These are phyloP conservation scores for Brachylomia viminalis DNA, from an alignment of 2,888 invertebrate species.

Conservation along the genomic window DNA sequence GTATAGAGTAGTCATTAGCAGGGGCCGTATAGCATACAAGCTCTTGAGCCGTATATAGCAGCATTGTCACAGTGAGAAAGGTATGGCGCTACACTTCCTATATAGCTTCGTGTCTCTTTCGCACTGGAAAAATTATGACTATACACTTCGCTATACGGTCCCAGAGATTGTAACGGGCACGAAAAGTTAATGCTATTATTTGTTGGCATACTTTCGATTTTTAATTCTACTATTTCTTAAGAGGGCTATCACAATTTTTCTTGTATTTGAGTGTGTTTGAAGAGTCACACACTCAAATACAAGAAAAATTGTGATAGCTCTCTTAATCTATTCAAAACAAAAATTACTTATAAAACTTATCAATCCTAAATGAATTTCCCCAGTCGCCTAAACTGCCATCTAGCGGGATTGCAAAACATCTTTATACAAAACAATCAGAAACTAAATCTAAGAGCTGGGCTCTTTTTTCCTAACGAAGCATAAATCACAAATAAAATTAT, in stretches of 20 bases:
- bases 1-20: neutral
- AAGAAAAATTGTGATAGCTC: too few relatives aligned
- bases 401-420: conserved; percentile 48
- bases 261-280: too few relatives aligned
- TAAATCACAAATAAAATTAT: conserved; percentile 64
- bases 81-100: neutral
- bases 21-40: neutral
- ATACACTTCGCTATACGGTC: neutral
- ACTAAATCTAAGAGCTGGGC: conserved; percentile 55
- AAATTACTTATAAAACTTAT: neutral
- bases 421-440: conserved; percentile 60
- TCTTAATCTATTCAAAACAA: neutral
- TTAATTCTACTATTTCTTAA: neutral
- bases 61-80: neutral
- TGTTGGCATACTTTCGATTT: neutral
- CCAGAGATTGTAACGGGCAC: neutral
- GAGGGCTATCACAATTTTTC: too few relatives aligned
- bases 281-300: too few relatives aligned
- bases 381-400: conserved; percentile 46
- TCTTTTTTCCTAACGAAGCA: conserved; percentile 54
- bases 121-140: neutral
- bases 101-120: neutral
- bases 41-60: neutral
- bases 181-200: neutral
- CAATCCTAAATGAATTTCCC: neutral